These are phyloP conservation scores for Premnoplex brunnescens DNA, from an alignment of 2,797 vertebrate species.

Conservation along the genomic window DNA sequence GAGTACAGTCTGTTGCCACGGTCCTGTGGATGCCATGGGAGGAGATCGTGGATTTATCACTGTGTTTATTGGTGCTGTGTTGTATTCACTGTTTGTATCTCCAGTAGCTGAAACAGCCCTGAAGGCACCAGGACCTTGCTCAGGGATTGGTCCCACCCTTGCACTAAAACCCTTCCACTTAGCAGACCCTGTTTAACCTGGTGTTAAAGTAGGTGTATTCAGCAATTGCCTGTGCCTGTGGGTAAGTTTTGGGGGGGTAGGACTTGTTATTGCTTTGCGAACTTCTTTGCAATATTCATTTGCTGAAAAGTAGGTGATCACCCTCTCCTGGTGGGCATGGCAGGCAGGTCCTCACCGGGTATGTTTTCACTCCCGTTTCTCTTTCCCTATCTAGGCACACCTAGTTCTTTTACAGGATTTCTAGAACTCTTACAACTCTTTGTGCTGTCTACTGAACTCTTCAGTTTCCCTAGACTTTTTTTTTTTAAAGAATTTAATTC, in stretches of 20 bases:
- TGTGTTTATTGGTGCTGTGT: not conserved
- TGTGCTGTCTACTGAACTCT: not conserved
- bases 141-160: not conserved
- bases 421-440: not conserved
- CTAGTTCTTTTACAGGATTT: not conserved
- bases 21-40: constrained; percentile 25
- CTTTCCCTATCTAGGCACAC: not conserved
- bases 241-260: not conserved
- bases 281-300: not conserved
- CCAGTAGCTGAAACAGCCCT: not conserved
- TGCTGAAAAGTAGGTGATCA: not conserved
- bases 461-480: not conserved
- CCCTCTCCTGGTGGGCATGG: not conserved
- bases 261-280: not conserved
- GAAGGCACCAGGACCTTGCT: not conserved
- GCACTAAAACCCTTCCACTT: not conserved
- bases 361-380: not conserved
- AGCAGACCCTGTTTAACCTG: not conserved
- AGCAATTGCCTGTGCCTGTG: not conserved
- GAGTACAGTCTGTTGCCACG: not conserved
- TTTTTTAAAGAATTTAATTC: not conserved
- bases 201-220: not conserved
- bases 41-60: constrained; percentile 27
- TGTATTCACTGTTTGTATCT: constrained; percentile 6
- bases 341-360: not conserved